These are phyloP conservation scores for Hydractinia symbiolongicarpus DNA, from an alignment of 30 jellyfish, hydroid and myxozoan species.

Conservation along the genomic window DNA sequence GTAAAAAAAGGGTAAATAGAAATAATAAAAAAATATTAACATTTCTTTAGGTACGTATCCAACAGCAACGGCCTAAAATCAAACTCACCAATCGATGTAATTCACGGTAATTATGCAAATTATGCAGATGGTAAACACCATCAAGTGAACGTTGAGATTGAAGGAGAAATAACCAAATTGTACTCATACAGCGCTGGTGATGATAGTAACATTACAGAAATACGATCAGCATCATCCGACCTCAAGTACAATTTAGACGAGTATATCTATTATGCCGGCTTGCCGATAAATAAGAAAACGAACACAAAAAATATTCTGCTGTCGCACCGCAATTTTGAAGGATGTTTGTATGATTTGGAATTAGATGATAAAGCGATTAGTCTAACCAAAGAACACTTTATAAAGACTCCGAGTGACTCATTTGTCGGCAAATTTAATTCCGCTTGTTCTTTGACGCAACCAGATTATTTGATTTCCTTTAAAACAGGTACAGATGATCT, in stretches of 20 bases:
- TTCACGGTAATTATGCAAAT: slow-evolving; percentile 21
- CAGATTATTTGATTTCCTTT: slow-evolving; percentile 16
- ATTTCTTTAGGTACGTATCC: slow-evolving; percentile 22
- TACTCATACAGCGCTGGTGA: slow-evolving; percentile 7
- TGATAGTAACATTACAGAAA: background rate
- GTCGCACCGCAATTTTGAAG: slow-evolving; percentile 15
- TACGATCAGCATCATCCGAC: slow-evolving; percentile 16
- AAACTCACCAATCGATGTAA: background rate
- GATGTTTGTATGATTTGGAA: slow-evolving; percentile 12
- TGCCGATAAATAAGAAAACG: slow-evolving; percentile 13
- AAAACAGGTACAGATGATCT: background rate
- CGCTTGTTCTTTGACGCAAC: slow-evolving; percentile 20
- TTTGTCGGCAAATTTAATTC: slow-evolving; percentile 5
- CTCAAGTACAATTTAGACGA: slow-evolving; percentile 29
- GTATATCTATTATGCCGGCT: slow-evolving; percentile 17
- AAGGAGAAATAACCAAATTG: slow-evolving; percentile 23
- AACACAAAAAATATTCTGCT: background rate
- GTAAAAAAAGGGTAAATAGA: too few species aligned
- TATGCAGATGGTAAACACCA: slow-evolving; percentile 28
- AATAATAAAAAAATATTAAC: background rate
- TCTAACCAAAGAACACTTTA: background rate
- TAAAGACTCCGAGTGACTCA: background rate
- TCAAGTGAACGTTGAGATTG: slow-evolving; percentile 30
- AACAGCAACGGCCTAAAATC: slow-evolving; percentile 32
- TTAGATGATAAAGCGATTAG: slow-evolving; percentile 6